A percentile compares a stretch with the other conserved stretches of the same genome.
Conservation (phyloP, 2,113 vertebrate genomes). For the Lagopus leucura region DNA sequence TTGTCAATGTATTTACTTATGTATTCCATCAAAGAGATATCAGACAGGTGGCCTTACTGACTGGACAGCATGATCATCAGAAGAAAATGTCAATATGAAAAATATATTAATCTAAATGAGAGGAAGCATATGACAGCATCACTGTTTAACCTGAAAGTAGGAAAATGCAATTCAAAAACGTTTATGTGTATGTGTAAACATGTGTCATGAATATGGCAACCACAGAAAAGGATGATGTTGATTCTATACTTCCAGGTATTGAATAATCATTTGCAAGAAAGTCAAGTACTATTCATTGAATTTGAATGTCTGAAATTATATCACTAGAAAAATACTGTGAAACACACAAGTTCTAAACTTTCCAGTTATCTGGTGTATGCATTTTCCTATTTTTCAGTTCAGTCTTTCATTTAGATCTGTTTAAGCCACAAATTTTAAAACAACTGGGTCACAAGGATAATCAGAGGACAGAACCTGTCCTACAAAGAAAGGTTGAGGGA, state of each 20-base stretch:
- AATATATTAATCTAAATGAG: background rate
- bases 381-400: background rate
- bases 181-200: background rate
- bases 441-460: background rate
- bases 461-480: background rate
- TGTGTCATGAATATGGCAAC: background rate
- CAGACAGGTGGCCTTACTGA: background rate
- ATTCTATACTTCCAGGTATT: background rate
- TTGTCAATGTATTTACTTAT: background rate
- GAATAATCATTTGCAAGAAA: background rate
- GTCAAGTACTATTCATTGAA: background rate
- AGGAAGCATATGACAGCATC: background rate
- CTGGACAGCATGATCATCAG: background rate
- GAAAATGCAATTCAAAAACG: background rate
- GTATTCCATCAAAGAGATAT: background rate
- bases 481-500: background rate
- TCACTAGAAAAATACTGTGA: background rate
- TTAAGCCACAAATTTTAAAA: background rate
- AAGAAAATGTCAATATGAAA: background rate
- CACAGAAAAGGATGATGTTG: background rate
- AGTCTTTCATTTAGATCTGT: background rate
- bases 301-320: background rate
- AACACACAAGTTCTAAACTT: background rate
- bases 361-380: fast-evolving
- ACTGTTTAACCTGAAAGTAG: background rate